A percentile compares a stretch with the other conserved stretches of the same genome.
These are phyloP conservation scores for Callipepla squamata DNA, from an alignment of 2,113 vertebrate species.

Conservation along the genomic window DNA sequence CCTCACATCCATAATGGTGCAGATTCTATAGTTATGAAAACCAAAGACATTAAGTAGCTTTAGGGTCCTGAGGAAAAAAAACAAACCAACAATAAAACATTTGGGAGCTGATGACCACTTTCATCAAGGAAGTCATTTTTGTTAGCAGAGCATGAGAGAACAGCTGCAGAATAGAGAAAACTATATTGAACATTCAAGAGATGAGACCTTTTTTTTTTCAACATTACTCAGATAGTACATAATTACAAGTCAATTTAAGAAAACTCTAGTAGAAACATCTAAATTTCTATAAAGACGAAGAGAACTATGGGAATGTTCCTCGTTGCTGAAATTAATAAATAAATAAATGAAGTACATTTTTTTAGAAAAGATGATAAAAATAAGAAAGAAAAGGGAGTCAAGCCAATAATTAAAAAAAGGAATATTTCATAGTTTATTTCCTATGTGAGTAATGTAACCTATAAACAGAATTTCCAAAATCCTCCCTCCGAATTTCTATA, in stretches of 20 bases:
- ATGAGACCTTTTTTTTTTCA: neutral
- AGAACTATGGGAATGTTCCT: neutral
- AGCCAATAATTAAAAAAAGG: neutral
- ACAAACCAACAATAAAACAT: neutral
- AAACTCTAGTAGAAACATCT: neutral
- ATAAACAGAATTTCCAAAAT: slow-evolving; percentile 4
- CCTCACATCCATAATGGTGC: neutral
- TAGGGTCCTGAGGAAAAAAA: neutral
- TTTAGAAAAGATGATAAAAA: neutral
- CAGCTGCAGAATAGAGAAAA: neutral
- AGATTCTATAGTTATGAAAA: slow-evolving; percentile 7
- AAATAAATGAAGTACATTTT: too few species aligned
- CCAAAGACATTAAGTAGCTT: slow-evolving; percentile 31
- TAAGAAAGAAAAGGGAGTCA: neutral
- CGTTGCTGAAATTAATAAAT: neutral
- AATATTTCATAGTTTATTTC: neutral
- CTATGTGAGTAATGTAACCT: neutral
- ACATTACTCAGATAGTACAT: neutral
- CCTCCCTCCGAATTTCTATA: neutral
- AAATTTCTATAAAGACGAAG: neutral
- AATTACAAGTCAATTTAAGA: neutral
- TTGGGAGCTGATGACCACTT: neutral
- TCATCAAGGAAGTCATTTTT: slow-evolving; percentile 5
- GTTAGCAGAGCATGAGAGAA: neutral
- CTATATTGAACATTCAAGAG: neutral